phyloP scores from a whole-genome alignment of 2,888 invertebrate genomes.

The Leptopilina syphax region DNA sequence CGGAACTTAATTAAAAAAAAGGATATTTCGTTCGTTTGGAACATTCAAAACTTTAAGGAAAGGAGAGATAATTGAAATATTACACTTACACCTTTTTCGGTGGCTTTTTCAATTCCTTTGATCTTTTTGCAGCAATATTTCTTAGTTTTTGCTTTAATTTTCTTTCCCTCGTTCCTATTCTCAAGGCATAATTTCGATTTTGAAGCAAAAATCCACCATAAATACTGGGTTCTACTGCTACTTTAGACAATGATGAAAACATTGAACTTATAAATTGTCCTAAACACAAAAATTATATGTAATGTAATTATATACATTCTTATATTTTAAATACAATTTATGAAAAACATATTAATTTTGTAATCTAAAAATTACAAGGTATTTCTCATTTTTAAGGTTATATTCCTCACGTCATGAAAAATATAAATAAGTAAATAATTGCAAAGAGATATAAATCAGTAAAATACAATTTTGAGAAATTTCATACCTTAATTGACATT shows the following conservation, averaged over 20 bases:
- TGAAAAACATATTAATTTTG: background rate
- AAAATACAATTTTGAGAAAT: background rate
- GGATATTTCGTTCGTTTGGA: too few relatives aligned
- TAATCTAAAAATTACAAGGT: background rate
- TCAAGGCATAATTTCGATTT: constrained; percentile 82
- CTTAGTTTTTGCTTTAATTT: constrained; percentile 83
- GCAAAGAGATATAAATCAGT: background rate
- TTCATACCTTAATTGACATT: background rate
- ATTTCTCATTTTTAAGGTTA: background rate
- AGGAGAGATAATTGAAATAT: background rate
- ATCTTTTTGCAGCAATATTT: constrained; percentile 79
- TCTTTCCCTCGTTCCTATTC: constrained; percentile 90
- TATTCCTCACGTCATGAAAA: background rate
- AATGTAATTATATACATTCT: background rate
- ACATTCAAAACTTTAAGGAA: too few relatives aligned
- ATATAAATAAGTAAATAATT: background rate
- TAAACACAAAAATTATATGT: constrained; percentile 4
- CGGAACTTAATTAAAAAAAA: too few relatives aligned
- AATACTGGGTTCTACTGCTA: background rate
- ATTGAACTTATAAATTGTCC: constrained; percentile 12
- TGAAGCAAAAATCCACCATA: constrained; percentile 55
- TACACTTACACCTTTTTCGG: background rate
- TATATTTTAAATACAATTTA: background rate
- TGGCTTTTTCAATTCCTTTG: background rate
- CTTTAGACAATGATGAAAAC: constrained; percentile 1